A percentile compares a stretch with the other conserved stretches of the same genome.
These are phyloP conservation scores for Himalopsyche japonica DNA, from an alignment of 2,888 invertebrate genomes.

Conservation along the genomic window DNA sequence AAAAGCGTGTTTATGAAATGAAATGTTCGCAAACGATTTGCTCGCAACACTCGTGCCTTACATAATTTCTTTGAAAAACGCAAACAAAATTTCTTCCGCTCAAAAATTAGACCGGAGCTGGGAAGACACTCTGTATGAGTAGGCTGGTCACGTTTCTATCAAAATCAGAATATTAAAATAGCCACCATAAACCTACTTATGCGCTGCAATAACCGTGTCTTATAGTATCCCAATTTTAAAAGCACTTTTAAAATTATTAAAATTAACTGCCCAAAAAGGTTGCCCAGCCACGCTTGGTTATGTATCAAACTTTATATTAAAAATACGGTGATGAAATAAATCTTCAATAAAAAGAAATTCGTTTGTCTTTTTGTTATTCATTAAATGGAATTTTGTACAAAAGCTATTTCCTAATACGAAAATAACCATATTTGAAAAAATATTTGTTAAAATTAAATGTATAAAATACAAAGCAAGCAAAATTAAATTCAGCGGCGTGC, in stretches of 20 bases:
- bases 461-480: too few relatives aligned
- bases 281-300: background rate
- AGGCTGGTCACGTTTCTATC: background rate
- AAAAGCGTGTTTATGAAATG: background rate
- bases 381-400: too few relatives aligned
- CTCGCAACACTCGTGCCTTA: background rate
- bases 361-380: background rate
- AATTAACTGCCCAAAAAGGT: background rate
- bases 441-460: too few relatives aligned
- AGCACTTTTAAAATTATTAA: background rate
- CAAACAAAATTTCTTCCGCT: background rate
- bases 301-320: background rate
- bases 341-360: background rate
- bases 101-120: background rate
- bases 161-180: constrained; percentile 11
- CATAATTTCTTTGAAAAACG: background rate
- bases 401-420: too few relatives aligned
- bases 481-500: too few relatives aligned
- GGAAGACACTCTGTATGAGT: background rate
- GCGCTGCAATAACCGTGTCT: background rate
- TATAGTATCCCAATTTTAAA: background rate
- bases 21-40: background rate
- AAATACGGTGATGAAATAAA: background rate
- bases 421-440: too few relatives aligned
- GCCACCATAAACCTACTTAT: background rate